Evolutionary conservation across 2,113 vertebrate species (phyloP).

Genomic region (Choloepus hoffmanni): DNA sequence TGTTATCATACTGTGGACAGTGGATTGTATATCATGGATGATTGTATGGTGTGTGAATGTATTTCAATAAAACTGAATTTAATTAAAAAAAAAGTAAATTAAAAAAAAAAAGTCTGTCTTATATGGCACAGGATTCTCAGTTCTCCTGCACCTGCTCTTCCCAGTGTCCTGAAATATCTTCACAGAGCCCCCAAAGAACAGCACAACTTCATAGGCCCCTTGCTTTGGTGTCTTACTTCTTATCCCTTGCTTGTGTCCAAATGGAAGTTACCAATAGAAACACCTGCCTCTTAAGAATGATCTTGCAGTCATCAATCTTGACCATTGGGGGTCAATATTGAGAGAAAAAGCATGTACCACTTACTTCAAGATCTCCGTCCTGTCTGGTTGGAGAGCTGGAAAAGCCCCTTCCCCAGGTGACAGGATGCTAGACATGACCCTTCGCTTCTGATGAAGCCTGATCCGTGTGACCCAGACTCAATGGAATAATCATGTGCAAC

Average conservation of each 20-base stretch:
- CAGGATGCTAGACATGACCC: neutral
- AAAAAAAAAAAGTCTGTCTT: neutral
- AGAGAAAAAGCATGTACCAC: neutral
- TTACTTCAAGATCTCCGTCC: neutral
- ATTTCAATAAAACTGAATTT: too few species aligned
- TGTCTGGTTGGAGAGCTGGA: neutral
- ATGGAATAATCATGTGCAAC: neutral
- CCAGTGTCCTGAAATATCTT: neutral
- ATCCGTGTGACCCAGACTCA: neutral
- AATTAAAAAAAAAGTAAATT: too few species aligned
- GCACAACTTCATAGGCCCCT: neutral
- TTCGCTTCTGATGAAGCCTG: neutral
- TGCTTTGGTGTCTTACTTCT: neutral
- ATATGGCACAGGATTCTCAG: fast-evolving
- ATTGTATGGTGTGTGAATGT: too few species aligned
- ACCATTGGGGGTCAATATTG: neutral
- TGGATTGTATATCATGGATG: too few species aligned
- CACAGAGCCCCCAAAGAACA: neutral
- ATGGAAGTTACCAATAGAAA: neutral
- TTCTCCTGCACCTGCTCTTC: neutral
- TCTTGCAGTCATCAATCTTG: neutral
- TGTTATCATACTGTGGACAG: too few species aligned
- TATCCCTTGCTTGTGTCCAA: neutral
- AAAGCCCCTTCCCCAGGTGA: neutral
- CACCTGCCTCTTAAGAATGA: neutral